Evolutionary conservation across 2,888 invertebrate species (phyloP), one percentile per base, ranked within the genome.

Genomic region (Dilophus febrilis): DNA sequence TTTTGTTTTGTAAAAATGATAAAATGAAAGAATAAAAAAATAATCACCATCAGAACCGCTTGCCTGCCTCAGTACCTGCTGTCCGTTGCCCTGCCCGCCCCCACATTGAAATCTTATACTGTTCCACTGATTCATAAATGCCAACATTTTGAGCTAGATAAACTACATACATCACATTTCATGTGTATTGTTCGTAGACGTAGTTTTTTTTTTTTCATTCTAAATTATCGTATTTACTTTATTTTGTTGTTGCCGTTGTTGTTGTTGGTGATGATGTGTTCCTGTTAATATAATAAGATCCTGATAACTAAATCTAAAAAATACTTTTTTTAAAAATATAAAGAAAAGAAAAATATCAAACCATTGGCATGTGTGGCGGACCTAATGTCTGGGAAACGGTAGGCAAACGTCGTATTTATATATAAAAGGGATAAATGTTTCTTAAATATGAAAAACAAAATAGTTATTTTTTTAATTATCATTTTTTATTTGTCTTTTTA

Each of bases 401-500:
- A 48, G 44, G 45, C 40, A 47, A 46, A 37, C 45, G 40, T 18
- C 3, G 3, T n/a, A n/a, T n/a, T n/a, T n/a, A n/a, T n/a, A n/a
- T n/a, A n/a, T n/a, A n/a, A n/a, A n/a, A n/a, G n/a, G n/a, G n/a
- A n/a, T n/a, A n/a, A n/a, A n/a, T n/a, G n/a, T n/a, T n/a, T n/a
- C n/a, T n/a, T n/a, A n/a, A n/a, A n/a, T n/a, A n/a, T n/a, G n/a
- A n/a, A n/a, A n/a, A n/a, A n/a, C n/a, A n/a, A n/a, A n/a, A n/a
- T n/a, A n/a, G n/a, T n/a, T n/a, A n/a, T n/a, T n/a, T n/a, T 26
- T 2, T 35, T 26, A 12, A 13, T 10, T 7, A 35, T 13, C 26
- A 27, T 2, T 2, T 13, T 35, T 19, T 7, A 3, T 8, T 8
- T 16, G 22, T 7, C 7, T 5, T 27, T 35, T n/a, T n/a, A n/a